Evolutionary conservation across 2,113 vertebrate species (phyloP).

Genomic region (Pycnonotus jocosus): DNA sequence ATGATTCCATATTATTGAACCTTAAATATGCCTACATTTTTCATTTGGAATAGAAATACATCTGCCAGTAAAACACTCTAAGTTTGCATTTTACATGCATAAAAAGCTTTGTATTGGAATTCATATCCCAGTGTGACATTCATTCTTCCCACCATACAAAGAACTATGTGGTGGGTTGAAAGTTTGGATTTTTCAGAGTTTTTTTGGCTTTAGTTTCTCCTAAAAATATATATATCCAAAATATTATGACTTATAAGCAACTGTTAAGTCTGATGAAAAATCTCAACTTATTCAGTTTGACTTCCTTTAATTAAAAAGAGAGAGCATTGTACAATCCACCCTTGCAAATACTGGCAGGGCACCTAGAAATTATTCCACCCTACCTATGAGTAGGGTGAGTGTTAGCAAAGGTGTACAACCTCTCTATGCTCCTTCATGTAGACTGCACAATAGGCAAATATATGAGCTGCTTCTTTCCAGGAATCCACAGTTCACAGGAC

Average conservation of each 20-base stretch:
- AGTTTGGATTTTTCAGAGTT: not conserved
- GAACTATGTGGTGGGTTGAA: not conserved
- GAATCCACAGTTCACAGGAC: not conserved
- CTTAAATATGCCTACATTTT: constrained; percentile 11
- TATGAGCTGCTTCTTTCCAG: not conserved
- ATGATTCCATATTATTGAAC: not conserved
- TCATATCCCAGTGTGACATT: not conserved
- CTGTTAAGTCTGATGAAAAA: not conserved
- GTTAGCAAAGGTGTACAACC: not conserved
- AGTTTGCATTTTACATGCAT: not conserved
- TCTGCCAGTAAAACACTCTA: not conserved
- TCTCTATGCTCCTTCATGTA: not conserved
- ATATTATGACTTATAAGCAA: not conserved
- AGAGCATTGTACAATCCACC: not conserved
- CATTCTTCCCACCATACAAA: not conserved
- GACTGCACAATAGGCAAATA: not conserved
- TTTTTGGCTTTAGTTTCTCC: not conserved
- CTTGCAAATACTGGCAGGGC: not conserved
- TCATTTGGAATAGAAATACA: not conserved
- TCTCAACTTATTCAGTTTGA: not conserved
- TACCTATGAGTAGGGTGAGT: rapidly evolving
- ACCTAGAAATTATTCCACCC: not conserved
- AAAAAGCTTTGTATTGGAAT: not conserved
- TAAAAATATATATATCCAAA: not conserved
- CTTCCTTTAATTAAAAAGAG: not conserved